Evolutionary conservation across 2,888 invertebrate species (phyloP).

Genomic region (Diarsia mendica): DNA sequence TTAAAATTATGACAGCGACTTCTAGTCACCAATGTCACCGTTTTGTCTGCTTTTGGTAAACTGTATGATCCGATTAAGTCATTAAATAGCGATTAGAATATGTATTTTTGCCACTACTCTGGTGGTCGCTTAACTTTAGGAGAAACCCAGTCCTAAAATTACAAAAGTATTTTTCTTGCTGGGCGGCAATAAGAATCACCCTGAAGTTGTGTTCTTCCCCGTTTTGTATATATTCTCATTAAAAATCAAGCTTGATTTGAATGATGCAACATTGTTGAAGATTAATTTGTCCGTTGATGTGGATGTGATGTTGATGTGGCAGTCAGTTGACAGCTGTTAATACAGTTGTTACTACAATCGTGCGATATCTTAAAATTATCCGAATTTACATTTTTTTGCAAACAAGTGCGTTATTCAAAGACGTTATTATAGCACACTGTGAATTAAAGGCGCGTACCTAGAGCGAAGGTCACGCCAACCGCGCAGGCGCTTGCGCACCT

Average conservation of each 20-base stretch:
- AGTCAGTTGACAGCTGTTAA: neutral
- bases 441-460: slow-evolving; percentile 62
- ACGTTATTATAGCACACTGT: slow-evolving; percentile 56
- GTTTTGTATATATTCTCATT: neutral
- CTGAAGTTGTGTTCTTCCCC: neutral
- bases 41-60: neutral
- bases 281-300: slow-evolving; percentile 3
- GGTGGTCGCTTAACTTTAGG: neutral
- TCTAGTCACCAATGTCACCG: neutral
- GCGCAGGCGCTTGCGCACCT: slow-evolving; percentile 72
- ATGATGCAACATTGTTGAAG: neutral
- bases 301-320: too few species aligned
- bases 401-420: slow-evolving; percentile 36
- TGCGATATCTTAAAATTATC: neutral
- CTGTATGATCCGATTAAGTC: neutral
- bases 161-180: neutral
- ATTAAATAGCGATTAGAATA: neutral
- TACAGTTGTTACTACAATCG: neutral
- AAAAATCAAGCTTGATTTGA: neutral
- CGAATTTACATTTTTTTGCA: slow-evolving; percentile 13
- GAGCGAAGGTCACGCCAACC: slow-evolving; percentile 69
- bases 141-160: slow-evolving; percentile 1
- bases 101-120: neutral
- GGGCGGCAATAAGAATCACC: neutral
- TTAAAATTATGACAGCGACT: neutral